phyloP scores from a whole-genome alignment of 2,113 vertebrate genomes.

The Stictonetta naevosa region DNA sequence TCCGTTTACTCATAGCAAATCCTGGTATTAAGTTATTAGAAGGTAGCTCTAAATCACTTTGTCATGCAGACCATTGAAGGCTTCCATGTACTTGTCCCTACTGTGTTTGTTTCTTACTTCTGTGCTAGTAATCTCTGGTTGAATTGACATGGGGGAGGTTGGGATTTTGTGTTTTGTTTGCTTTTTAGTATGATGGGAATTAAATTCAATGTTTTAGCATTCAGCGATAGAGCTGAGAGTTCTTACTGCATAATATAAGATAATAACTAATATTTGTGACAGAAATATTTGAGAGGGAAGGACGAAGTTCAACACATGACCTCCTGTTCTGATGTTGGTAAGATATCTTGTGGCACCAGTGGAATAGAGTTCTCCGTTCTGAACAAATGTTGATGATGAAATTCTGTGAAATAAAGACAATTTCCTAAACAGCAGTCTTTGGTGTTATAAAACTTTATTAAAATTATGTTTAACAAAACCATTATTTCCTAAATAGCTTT shows the following conservation, averaged over 20 bases:
- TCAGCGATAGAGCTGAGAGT: not conserved
- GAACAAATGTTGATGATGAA: not conserved
- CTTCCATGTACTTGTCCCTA: not conserved
- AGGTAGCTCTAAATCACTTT: not conserved
- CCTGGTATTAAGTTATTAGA: not conserved
- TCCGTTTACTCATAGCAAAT: not conserved
- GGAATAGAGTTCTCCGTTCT: not conserved
- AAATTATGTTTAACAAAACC: conserved; percentile 4
- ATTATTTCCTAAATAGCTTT: not conserved
- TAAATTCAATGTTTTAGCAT: not conserved
- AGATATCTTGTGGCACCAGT: not conserved
- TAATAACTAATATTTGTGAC: not conserved
- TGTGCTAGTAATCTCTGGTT: not conserved
- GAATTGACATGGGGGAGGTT: not conserved
- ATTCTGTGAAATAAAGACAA: conserved; percentile 36
- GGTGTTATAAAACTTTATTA: conserved; percentile 63
- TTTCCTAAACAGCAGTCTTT: conserved; percentile 3
- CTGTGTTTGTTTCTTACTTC: not conserved
- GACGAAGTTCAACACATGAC: not conserved
- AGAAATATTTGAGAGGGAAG: not conserved
- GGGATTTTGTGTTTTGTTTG: not conserved
- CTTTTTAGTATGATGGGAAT: not conserved
- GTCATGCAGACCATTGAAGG: not conserved
- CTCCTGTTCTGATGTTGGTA: not conserved
- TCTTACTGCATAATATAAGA: not conserved